Conservation (phyloP, 2,888 invertebrate genomes). For the Electrophaes corylata region DNA sequence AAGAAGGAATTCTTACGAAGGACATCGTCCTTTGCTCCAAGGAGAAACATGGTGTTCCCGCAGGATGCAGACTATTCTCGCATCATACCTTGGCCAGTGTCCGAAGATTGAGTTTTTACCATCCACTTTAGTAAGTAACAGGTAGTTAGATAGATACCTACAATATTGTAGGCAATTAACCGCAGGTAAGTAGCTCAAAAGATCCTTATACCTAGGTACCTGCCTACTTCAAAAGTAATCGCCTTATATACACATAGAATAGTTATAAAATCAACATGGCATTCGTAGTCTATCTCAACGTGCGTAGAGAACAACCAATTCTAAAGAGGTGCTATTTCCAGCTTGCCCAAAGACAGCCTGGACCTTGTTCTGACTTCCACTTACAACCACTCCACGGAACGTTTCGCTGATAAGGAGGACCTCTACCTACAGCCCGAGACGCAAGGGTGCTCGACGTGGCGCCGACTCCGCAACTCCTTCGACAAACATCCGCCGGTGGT, state of each 20-base stretch:
- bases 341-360: conserved; percentile 87
- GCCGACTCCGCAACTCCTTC: conserved; percentile 86
- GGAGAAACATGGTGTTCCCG: conserved; percentile 67
- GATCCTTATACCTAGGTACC: too few relatives aligned
- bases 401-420: conserved; percentile 86
- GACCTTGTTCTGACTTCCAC: conserved; percentile 87
- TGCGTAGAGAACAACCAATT: neutral
- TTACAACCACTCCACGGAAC: conserved; percentile 87
- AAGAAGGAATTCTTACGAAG: conserved; percentile 70
- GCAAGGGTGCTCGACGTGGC: conserved; percentile 86
- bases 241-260: too few relatives aligned
- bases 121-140: conserved; percentile 72
- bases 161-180: too few relatives aligned
- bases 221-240: too few relatives aligned
- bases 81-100: conserved; percentile 86
- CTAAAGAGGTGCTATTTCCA: conserved; percentile 37
- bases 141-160: too few relatives aligned
- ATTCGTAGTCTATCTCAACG: too few relatives aligned
- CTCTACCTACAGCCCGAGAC: conserved; percentile 88
- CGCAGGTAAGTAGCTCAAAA: too few relatives aligned
- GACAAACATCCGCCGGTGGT: conserved; percentile 70
- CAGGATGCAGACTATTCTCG: conserved; percentile 82
- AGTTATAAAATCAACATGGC: too few relatives aligned
- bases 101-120: conserved; percentile 73
- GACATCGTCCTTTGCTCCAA: conserved; percentile 68